phyloP scores from a whole-genome alignment of 1,140 invertebrate species.

The Aphaenogaster rudis region DNA sequence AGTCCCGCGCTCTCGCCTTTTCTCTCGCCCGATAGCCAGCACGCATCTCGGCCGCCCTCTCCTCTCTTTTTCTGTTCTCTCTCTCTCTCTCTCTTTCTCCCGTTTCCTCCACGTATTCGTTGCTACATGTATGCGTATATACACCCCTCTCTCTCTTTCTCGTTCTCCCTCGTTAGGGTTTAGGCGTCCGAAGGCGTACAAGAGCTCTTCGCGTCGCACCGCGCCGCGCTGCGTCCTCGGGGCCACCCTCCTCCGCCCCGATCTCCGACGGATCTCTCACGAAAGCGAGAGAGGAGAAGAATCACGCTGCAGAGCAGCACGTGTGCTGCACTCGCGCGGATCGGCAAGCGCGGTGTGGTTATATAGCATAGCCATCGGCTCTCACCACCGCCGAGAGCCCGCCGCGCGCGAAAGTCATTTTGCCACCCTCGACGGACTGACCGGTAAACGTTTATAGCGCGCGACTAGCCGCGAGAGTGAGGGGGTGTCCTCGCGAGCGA shows the following conservation, averaged over 20 bases:
- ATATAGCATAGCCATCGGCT: neutral
- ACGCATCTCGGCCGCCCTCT: constrained; percentile 32
- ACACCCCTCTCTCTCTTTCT: constrained; percentile 11
- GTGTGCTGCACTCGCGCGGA: constrained; percentile 74
- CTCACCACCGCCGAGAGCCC: neutral
- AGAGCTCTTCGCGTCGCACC: constrained; percentile 31
- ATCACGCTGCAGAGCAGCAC: constrained; percentile 77
- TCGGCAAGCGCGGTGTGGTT: constrained; percentile 61
- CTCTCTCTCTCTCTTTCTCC: neutral
- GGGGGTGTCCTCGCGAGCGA: constrained; percentile 14
- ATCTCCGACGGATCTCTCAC: constrained; percentile 44
- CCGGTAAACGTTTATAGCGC: neutral
- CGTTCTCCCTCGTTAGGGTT: constrained; percentile 9
- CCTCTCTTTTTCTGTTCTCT: constrained; percentile 3
- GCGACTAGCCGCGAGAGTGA: constrained; percentile 11
- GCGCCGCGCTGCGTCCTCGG: neutral
- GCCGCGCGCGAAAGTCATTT: neutral
- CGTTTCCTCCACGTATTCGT: constrained; percentile 1
- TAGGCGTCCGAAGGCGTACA: constrained; percentile 25
- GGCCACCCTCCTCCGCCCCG: constrained; percentile 29
- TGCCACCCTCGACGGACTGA: constrained; percentile 6
- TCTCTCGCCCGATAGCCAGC: constrained; percentile 35
- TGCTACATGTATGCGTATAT: neutral
- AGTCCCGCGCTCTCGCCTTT: constrained; percentile 52
- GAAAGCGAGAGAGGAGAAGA: constrained; percentile 74